Base-by-base conservation (phyloP, 1,140 invertebrate genomes). In the Aplysia californica region DNA sequence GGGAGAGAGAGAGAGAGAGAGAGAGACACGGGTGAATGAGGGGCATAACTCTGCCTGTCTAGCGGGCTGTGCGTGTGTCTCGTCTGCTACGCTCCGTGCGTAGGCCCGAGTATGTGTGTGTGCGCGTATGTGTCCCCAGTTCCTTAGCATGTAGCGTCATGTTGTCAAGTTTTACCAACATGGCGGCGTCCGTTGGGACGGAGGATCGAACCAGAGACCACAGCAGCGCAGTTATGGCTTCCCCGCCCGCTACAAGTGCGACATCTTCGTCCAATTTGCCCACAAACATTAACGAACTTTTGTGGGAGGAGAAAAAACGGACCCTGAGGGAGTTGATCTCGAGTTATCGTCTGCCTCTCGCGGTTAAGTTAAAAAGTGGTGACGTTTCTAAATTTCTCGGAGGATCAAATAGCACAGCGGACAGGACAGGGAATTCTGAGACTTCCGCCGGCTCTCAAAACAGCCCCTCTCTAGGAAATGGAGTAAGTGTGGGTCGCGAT, bases 251-350 rank as follows among this genome's bases (percentile, higher is more conserved):
- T 33, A 29, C 41, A n/a, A 20, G 6, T 33, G 15, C 1, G 39
- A 18, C 0, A 26, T 75, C 20, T 44, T 33, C 1, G 33, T 10
- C 0, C 36, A 64, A 15, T 44, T 35, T 33, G 44, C 56, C 41
- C 2, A 50, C 71, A n/a, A 69, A 64, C 4, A n/a, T 77, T 2
- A 38, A 44, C 23, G 79, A 80, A 41, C 31, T 78, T 26, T 36
- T 78, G 2, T 80, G 79, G 79, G 79, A 80, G 18, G 74, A 78
- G 3, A 72, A 68, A 58, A 26, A 38, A 29, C 71, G 72, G 38
- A 64, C 59, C 1, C 35, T 80, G 41, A 68, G 75, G 36, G 76
- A 80, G n/a, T 59, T 80, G 21, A 41, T 80, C 26, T 38, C 73
- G 5, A 76, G 4, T 6, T 76, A 59, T 33, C 66, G 76, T 2